Percentiles rank a stretch among this genome's conserved stretches.
phyloP scores from a whole-genome alignment of 2,113 vertebrate genomes.

The Raja brachyura region DNA sequence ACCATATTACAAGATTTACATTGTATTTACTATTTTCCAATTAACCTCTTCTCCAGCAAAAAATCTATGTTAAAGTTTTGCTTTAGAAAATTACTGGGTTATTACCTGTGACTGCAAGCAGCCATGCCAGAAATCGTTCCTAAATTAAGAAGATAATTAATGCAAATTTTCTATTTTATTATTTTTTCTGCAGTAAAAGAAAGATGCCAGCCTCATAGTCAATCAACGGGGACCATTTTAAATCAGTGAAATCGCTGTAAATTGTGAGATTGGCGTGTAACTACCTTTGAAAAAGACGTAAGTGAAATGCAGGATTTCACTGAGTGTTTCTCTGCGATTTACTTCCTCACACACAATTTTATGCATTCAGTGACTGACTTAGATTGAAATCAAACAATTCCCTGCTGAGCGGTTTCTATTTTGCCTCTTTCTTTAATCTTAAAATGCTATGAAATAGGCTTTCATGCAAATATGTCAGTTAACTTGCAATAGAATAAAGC shows the following conservation, averaged over 20 bases:
- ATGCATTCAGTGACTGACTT: background rate
- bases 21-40: background rate
- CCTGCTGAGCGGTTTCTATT: background rate
- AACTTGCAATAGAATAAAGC: background rate
- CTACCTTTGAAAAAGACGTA: background rate
- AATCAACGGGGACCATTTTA: background rate
- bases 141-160: slow-evolving; percentile 8
- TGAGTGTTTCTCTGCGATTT: background rate
- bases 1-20: background rate
- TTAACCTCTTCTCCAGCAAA: background rate
- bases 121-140: background rate
- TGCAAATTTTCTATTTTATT: slow-evolving; percentile 9
- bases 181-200: background rate
- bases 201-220: background rate
- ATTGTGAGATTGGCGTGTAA: background rate
- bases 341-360: background rate
- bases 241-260: background rate
- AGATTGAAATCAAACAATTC: background rate
- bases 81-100: background rate
- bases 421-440: background rate
- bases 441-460: slow-evolving; percentile 9
- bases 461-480: background rate
- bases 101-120: background rate
- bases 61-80: no score
- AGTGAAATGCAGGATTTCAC: background rate